A percentile compares a stretch with the other conserved stretches of the same genome.
phyloP scores from a whole-genome alignment of 1,140 invertebrate species.

The Apis dorsata region DNA sequence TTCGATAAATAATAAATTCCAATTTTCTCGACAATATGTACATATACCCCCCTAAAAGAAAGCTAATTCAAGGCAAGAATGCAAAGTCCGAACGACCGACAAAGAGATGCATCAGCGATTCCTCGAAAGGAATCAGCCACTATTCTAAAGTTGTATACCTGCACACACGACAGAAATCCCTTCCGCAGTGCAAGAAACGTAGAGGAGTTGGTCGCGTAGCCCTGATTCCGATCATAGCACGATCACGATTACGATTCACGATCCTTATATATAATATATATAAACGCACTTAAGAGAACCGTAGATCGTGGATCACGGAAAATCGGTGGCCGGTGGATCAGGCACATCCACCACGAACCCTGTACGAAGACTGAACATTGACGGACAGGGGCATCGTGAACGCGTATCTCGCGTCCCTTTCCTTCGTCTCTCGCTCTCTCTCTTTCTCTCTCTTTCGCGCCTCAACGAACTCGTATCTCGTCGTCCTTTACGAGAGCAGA shows the following conservation, averaged over 20 bases:
- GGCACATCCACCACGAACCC: conserved; percentile 42
- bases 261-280: not conserved
- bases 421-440: conserved; percentile 38
- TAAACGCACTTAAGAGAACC: not conserved
- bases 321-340: conserved; percentile 13
- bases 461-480: conserved; percentile 43
- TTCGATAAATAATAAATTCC: too few species aligned
- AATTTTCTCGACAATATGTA: too few species aligned
- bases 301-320: conserved; percentile 57
- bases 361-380: conserved; percentile 59
- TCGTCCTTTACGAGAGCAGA: conserved; percentile 28
- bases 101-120: not conserved
- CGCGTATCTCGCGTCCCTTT: conserved; percentile 35
- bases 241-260: conserved; percentile 4
- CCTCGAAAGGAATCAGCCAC: not conserved
- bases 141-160: conserved; percentile 63
- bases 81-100: too few species aligned
- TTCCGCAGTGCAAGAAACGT: conserved; percentile 71
- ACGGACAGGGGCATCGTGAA: conserved; percentile 56
- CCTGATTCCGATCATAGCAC: conserved; percentile 69
- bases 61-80: too few species aligned
- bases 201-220: conserved; percentile 59
- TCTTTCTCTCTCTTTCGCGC: conserved; percentile 3
- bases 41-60: too few species aligned
- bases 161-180: conserved; percentile 73